Evolutionary conservation across 1,140 invertebrate species (phyloP), one percentile per base, ranked within the genome.

Genomic region (Sitobion miscanthi): DNA sequence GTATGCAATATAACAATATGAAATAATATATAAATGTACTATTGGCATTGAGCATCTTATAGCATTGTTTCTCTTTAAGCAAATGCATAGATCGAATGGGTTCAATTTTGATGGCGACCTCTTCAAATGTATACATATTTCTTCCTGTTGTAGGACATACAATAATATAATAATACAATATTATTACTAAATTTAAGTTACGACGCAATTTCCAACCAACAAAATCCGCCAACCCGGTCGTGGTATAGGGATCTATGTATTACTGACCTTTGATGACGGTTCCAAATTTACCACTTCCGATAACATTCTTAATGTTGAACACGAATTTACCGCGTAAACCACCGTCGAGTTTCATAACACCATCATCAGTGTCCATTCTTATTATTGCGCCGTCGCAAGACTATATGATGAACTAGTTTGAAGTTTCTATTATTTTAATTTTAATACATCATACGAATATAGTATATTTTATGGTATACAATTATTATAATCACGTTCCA

Each of bases 21-120:
- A 9, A 85, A 25, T 85, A 85, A 38, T 25, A 42, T 85, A 45
- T 9, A 85, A 42, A 90, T 47, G 52, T 77, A 85, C 91, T 23
- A 42, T 23, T 54, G 5, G 47, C 77, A 7, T 82, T 82, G 77
- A 92, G 91, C 21, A 83, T 25, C 35, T 92, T 25, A 42, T 92
- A 92, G 30, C 11, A 92, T 30, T 92, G 35, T 35, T 42, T 52
- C 85, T 85, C 91, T 52, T 49, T 35, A 21, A 85, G 20, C 23
- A 85, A 54, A 20, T 42, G 47, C 35, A 92, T 25, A 11, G 77
- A 83, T 54, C 17, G 30, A 5, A 82, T 85, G 1, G 77, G n/a
- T 92, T 92, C 77, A n/a, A 38, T 25, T 52, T 92, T 92, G 23
- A 92, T 52, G 7, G 91, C 91, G 1, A 92, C 77, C 42, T 92